Conservation (phyloP, 2,113 vertebrate species). For the Casuarius casuarius region DNA sequence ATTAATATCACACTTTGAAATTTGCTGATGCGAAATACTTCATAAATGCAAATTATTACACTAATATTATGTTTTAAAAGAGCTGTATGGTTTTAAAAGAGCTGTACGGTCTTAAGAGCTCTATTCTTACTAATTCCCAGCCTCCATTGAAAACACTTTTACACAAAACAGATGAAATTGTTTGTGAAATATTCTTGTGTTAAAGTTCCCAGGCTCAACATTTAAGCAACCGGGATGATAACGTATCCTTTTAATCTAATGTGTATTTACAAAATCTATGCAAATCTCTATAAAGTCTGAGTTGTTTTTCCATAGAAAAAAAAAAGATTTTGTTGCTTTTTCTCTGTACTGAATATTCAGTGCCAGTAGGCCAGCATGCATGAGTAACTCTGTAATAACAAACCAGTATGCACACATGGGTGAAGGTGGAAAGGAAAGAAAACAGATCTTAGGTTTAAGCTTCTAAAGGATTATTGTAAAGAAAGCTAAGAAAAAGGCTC, state of each 20-base stretch:
- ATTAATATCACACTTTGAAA: not conserved
- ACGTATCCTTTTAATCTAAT: not conserved
- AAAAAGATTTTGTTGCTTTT: not conserved
- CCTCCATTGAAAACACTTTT: not conserved
- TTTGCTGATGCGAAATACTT: not conserved
- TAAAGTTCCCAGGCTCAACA: conserved; percentile 20
- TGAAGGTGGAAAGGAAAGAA: not conserved
- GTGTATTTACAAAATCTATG: conserved; percentile 15
- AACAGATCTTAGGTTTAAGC: not conserved
- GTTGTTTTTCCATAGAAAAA: not conserved
- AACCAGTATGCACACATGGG: not conserved
- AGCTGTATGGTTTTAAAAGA: not conserved
- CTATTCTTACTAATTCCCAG: not conserved
- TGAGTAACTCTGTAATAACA: not conserved
- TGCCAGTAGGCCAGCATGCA: not conserved
- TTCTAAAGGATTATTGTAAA: not conserved
- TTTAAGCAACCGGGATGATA: not conserved
- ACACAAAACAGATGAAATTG: not conserved
- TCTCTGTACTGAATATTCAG: not conserved
- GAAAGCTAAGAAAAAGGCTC: not conserved
- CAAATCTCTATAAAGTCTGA: not conserved
- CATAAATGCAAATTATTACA: not conserved
- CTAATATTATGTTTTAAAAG: not conserved
- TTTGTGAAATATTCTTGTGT: not conserved
- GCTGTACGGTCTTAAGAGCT: not conserved